Evolutionary conservation across 2,888 invertebrate genomes (phyloP).

Genomic region (Chesias legatella): DNA sequence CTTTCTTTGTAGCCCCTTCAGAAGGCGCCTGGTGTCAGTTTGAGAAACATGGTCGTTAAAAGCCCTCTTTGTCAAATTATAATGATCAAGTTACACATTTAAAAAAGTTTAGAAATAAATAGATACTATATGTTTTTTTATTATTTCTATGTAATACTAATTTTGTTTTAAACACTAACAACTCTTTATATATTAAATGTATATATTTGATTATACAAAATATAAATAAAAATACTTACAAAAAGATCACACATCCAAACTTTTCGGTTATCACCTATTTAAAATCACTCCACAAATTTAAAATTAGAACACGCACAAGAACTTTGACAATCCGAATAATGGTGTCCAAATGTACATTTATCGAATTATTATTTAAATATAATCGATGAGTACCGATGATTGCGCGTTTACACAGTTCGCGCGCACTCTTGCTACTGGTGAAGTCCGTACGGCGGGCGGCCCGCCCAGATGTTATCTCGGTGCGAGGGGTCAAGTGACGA

Average conservation of each 20-base stretch:
- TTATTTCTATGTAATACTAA: no score
- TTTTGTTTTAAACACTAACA: no score
- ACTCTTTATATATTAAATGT: no score
- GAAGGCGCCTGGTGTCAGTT: no score
- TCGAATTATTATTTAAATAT: conserved; percentile 16
- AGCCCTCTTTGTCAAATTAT: no score
- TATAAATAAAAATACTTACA: conserved; percentile 36
- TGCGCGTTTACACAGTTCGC: conserved; percentile 49
- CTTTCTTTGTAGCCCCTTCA: no score
- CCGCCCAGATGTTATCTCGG: conserved; percentile 69
- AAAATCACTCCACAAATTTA: conserved; percentile 33
- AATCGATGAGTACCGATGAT: conserved; percentile 21
- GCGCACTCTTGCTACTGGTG: conserved; percentile 53
- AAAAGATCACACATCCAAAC: conserved; percentile 43
- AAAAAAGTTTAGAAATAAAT: no score
- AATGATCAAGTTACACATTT: no score
- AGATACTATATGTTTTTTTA: no score
- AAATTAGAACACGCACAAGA: conserved; percentile 24
- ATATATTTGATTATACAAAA: no score
- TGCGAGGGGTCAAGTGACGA: conserved; percentile 28
- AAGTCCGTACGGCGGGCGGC: conserved; percentile 47
- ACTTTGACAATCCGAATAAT: conserved; percentile 25
- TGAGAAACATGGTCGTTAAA: no score
- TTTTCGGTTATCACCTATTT: conserved; percentile 22
- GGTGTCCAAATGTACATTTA: conserved; percentile 13